A percentile compares a stretch with the other conserved stretches of the same genome.
Evolutionary conservation across 2,113 vertebrate species (phyloP).

Genomic region (Zosterops borbonicus): DNA sequence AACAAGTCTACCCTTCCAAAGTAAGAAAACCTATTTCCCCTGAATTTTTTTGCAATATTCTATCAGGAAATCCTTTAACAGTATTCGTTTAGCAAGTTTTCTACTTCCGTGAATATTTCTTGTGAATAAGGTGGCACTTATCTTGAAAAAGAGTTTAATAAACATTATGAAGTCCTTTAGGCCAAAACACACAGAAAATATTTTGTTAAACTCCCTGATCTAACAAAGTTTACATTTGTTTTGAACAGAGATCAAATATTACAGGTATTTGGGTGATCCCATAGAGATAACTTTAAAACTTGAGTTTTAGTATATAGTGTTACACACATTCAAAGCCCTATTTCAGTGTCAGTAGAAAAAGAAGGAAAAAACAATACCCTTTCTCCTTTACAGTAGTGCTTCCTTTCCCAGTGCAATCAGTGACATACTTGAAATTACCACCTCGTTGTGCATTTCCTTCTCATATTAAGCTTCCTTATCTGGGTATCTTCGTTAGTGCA

Average conservation of each 20-base stretch:
- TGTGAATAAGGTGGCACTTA: neutral
- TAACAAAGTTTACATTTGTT: neutral
- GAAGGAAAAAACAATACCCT: neutral
- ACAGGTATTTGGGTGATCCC: neutral
- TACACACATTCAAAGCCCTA: neutral
- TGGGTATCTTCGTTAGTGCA: neutral
- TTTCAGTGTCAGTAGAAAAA: neutral
- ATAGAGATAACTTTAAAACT: neutral
- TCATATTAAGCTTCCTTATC: neutral
- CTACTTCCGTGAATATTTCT: neutral
- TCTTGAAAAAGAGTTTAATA: neutral
- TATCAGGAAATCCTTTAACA: neutral
- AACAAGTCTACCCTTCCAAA: neutral
- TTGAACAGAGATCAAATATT: neutral
- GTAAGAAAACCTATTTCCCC: neutral
- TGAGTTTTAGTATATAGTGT: neutral
- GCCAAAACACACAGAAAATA: neutral
- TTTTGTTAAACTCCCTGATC: neutral
- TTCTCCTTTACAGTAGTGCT: neutral
- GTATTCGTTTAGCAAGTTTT: neutral
- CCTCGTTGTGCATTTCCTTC: neutral
- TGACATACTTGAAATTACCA: neutral
- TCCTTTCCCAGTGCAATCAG: neutral
- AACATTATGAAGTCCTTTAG: neutral
- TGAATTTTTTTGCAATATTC: accelerated